These are phyloP conservation scores for Drosophila birchii DNA, from an alignment of 2,888 invertebrate genomes.

Conservation along the genomic window DNA sequence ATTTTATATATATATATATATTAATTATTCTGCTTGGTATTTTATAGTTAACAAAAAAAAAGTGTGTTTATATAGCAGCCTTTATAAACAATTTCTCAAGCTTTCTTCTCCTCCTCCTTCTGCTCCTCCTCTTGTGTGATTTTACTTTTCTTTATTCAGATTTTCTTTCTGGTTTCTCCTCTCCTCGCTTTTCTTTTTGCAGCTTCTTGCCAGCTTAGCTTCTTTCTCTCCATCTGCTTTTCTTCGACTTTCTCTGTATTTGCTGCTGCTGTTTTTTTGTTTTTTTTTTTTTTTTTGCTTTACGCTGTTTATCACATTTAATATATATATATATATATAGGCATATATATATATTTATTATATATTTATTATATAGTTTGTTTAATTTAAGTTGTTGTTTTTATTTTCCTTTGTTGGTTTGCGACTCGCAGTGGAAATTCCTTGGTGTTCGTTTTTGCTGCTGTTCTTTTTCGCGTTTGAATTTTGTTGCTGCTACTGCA, in stretches of 20 bases:
- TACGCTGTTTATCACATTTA: conserved; percentile 80
- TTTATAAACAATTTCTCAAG: conserved; percentile 70
- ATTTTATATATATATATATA: conserved; percentile 33
- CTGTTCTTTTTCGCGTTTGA: conserved; percentile 19
- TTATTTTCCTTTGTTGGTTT: conserved; percentile 40
- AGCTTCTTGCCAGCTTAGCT: conserved; percentile 23
- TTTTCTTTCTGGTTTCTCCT: not conserved
- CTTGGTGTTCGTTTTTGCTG: conserved; percentile 35
- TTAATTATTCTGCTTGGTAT: conserved; percentile 61
- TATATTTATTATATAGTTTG: conserved; percentile 61
- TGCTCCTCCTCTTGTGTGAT: conserved; percentile 3
- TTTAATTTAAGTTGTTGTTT: conserved; percentile 64
- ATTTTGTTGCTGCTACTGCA: conserved; percentile 4
- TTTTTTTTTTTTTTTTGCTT: conserved; percentile 67
- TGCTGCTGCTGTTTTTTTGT: conserved; percentile 28
- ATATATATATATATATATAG: conserved; percentile 63
- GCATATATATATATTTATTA: conserved; percentile 55
- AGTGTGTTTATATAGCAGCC: conserved; percentile 63
- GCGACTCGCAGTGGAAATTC: conserved; percentile 58
- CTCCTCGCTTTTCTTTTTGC: conserved; percentile 1
- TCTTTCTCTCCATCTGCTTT: conserved; percentile 9
- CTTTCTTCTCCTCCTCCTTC: conserved; percentile 7
- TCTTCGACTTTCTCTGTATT: conserved; percentile 25
- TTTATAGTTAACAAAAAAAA: conserved; percentile 70
- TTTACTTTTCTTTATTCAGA: not conserved